phyloP scores from a whole-genome alignment of 2,113 vertebrate genomes.

The Seriola rivoliana region DNA sequence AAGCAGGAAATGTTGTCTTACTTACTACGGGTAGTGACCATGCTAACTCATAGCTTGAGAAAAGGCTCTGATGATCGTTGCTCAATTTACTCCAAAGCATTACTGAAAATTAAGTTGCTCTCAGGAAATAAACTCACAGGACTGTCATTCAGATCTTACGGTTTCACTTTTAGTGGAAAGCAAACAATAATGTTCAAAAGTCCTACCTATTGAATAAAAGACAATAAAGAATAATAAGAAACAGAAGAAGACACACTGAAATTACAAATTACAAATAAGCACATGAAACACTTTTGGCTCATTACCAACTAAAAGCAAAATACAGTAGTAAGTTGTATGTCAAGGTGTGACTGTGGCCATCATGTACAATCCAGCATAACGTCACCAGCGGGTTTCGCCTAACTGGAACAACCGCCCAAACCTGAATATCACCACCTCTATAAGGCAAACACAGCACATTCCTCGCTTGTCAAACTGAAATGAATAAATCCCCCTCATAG shows the following conservation, averaged over 20 bases:
- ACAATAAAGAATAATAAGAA: not conserved
- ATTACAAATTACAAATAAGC: not conserved
- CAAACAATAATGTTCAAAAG: not conserved
- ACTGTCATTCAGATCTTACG: not conserved
- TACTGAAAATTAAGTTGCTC: not conserved
- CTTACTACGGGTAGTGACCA: not conserved
- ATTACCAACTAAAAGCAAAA: constrained; percentile 1
- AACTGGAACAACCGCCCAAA: constrained; percentile 82
- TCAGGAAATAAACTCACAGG: not conserved
- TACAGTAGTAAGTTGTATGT: constrained; percentile 32
- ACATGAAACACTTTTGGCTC: not conserved
- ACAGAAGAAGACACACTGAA: not conserved
- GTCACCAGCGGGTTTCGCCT: constrained; percentile 81
- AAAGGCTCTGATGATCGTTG: not conserved
- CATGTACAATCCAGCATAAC: constrained; percentile 46
- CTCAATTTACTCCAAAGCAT: not conserved
- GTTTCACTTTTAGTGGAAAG: constrained; percentile 18
- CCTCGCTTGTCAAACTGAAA: constrained; percentile 61
- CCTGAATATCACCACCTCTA: constrained; percentile 72
- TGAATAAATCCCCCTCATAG: not conserved
- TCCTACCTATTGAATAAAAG: no score
- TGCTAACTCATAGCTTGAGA: not conserved
- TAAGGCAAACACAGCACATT: constrained; percentile 76
- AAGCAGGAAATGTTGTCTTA: not conserved
- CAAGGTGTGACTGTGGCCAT: constrained; percentile 54